Evolutionary conservation across 1,140 invertebrate genomes (phyloP).

Genomic region (Drosophila nasuta): DNA sequence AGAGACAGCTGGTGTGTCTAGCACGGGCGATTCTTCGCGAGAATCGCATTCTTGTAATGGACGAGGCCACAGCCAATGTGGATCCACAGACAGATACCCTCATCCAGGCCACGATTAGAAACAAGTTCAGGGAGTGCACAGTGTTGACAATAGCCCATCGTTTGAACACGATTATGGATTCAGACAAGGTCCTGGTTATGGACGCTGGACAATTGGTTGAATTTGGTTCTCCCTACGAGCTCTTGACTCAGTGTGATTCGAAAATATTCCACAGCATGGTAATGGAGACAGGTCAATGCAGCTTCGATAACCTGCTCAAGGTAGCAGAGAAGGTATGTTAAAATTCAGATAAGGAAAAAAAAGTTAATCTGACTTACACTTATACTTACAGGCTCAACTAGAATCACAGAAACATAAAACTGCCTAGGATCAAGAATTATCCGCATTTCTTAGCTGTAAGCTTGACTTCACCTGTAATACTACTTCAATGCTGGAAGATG

Average conservation of each 20-base stretch:
- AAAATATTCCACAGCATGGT: conserved; percentile 87
- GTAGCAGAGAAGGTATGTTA: conserved; percentile 86
- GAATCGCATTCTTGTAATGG: conserved; percentile 88
- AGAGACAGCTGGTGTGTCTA: conserved; percentile 90
- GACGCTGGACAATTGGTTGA: conserved; percentile 65
- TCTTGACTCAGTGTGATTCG: conserved; percentile 85
- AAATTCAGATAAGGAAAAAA: background rate
- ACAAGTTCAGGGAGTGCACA: conserved; percentile 68
- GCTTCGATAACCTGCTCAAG: conserved; percentile 86
- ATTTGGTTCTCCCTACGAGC: conserved; percentile 86
- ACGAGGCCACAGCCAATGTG: conserved; percentile 88
- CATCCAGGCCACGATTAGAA: conserved; percentile 88
- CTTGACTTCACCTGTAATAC: background rate
- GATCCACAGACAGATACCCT: conserved; percentile 88
- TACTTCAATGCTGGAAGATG: conserved; percentile 6
- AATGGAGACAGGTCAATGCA: conserved; percentile 87
- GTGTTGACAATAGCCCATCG: conserved; percentile 69
- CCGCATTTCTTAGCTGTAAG: conserved; percentile 20
- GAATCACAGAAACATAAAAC: conserved; percentile 38
- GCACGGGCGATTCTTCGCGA: conserved; percentile 90
- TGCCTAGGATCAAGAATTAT: conserved; percentile 69
- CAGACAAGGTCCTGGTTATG: conserved; percentile 65
- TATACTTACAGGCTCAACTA: conserved; percentile 26
- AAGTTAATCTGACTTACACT: background rate
- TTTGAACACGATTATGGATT: conserved; percentile 70